These are phyloP conservation scores for Drosophila pallidifrons DNA, from an alignment of 1,140 invertebrate genomes.

Conservation along the genomic window DNA sequence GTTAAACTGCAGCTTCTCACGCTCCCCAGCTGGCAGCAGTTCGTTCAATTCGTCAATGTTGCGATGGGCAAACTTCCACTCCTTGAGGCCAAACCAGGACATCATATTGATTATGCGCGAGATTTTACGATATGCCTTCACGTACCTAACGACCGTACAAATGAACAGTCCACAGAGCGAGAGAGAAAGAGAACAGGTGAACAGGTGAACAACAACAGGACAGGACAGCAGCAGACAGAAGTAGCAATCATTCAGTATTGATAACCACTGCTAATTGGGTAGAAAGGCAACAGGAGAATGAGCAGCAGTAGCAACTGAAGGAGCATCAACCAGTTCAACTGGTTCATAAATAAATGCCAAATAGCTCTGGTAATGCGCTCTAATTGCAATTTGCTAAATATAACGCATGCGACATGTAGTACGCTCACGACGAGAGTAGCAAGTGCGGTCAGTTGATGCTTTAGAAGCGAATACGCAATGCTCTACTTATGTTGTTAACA, in stretches of 20 bases:
- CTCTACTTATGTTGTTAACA: neutral
- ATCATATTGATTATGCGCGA: conserved; percentile 84
- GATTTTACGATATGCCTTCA: conserved; percentile 80
- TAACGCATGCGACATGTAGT: conserved; percentile 26
- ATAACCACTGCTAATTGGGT: conserved; percentile 54
- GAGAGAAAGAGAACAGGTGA: neutral
- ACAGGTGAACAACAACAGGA: neutral
- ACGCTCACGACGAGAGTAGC: neutral
- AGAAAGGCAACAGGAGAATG: neutral
- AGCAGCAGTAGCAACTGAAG: neutral
- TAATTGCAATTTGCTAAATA: conserved; percentile 70
- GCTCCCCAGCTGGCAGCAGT: conserved; percentile 62
- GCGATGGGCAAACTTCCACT: conserved; percentile 82
- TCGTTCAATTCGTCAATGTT: conserved; percentile 84
- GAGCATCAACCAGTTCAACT: conserved; percentile 2
- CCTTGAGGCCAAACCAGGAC: conserved; percentile 84
- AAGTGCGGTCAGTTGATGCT: neutral
- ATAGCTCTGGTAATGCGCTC: conserved; percentile 57
- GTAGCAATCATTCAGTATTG: conserved; percentile 36
- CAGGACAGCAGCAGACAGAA: neutral
- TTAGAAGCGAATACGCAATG: neutral
- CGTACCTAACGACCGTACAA: conserved; percentile 51
- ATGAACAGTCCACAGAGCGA: neutral
- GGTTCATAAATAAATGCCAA: conserved; percentile 60
- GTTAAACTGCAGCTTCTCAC: conserved; percentile 84